Evolutionary conservation across 2,113 vertebrate species (phyloP).

Genomic region (Neodontobutis hainanensis): DNA sequence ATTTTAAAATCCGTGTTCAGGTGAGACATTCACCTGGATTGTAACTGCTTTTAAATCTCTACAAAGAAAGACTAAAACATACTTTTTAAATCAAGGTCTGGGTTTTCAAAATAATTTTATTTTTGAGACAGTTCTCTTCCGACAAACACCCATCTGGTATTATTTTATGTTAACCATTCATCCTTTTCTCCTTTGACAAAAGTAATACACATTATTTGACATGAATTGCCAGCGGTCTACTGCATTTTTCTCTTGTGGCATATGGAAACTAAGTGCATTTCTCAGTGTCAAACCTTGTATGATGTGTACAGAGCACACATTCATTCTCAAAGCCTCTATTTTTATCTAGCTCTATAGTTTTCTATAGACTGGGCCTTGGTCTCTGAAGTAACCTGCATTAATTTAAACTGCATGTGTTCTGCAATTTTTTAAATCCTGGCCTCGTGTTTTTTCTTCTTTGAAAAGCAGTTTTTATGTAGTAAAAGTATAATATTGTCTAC

Average conservation of each 20-base stretch:
- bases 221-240: constrained; percentile 31
- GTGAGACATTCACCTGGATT: constrained; percentile 1
- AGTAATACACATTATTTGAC: constrained; percentile 20
- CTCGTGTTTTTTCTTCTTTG: too few relatives aligned
- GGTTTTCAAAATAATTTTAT: too few relatives aligned
- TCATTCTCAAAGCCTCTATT: background rate
- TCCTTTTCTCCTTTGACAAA: constrained; percentile 12
- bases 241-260: background rate
- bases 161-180: constrained; percentile 7
- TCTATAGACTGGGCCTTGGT: background rate
- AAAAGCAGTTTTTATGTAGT: background rate
- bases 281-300: constrained; percentile 15
- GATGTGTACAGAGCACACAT: background rate
- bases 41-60: background rate
- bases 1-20: constrained; percentile 17
- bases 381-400: background rate
- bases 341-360: background rate
- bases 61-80: background rate
- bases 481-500: background rate
- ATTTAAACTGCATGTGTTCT: background rate
- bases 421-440: too few relatives aligned
- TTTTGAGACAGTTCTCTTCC: too few relatives aligned
- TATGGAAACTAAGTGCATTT: constrained; percentile 25
- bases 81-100: constrained; percentile 2
- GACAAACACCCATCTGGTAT: background rate